Base-by-base conservation (phyloP, 1,140 invertebrate species). In the Bombus superbus region DNA sequence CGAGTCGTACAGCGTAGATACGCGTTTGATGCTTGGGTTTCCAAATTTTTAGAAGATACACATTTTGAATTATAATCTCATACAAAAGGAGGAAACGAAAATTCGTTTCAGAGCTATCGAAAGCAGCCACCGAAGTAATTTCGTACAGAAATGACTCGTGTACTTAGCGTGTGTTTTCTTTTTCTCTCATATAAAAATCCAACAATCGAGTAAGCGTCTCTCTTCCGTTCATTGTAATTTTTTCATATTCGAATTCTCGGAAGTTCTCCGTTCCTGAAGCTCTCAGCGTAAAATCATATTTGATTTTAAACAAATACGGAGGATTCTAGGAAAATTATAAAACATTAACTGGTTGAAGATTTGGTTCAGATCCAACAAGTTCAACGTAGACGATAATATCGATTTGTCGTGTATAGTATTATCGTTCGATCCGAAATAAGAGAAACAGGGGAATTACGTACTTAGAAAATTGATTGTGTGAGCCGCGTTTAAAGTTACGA, bases 401-500 rank as follows among this genome's bases (percentile, higher is more conserved):
- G 42, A 73, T 62, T 62, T n/a, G 28, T 62, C 11, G 38, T 44
- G 8, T 22, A 35, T 40, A 6, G 1, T 9, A 40, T 77, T 42
- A 10, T 28, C 22, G 25, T 68, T 79, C 13, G 28, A 40, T 57
- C 2, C 13, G 13, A 32, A n/a, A 5, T 25, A 25, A 42, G 22
- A 72, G 28, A 44, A 59, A 44, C 35, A 15, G 2, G 5, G 47
- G 25, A 32, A 74, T 64, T 57, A 35, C 1, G 3, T 13, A 22
- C 6, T 53, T 53, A 15, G 22, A 38, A 68, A 69, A 77, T 57
- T 68, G 81, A 66, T 75, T n/a, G 73, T 40, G 74, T 57, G 62
- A 75, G 72, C 4, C 5, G 32, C 15, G 32, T 44, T 76, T 84
- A 69, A 78, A 66, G 57, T 83, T 87, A 76, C 74, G 42, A 59